A percentile compares a stretch with the other conserved stretches of the same genome.
Evolutionary conservation across 2,888 invertebrate species (phyloP).

Genomic region (Cataglyphis altisquamis): DNA sequence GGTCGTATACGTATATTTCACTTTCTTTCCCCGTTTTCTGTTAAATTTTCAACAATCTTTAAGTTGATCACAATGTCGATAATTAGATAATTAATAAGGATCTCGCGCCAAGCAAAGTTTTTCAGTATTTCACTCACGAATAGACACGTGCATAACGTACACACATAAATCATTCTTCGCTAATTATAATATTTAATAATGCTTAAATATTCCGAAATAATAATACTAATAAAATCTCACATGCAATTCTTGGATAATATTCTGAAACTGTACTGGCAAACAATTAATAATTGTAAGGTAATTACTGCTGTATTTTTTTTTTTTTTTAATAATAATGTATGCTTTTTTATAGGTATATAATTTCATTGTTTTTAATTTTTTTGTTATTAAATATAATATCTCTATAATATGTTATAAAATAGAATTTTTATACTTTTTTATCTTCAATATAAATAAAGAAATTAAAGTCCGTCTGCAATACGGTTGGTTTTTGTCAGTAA

Average conservation of each 20-base stretch:
- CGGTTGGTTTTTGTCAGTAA: background rate
- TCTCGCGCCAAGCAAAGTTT: constrained; percentile 24
- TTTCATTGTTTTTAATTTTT: background rate
- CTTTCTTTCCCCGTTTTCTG: background rate
- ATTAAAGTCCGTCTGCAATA: background rate
- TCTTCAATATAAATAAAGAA: background rate
- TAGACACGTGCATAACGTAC: background rate
- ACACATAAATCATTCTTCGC: background rate
- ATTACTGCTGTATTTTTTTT: background rate
- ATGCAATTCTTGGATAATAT: constrained; percentile 1
- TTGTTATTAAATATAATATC: constrained; percentile 2
- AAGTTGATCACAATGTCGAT: constrained; percentile 51
- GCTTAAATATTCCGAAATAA: constrained; percentile 4
- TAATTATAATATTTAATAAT: background rate
- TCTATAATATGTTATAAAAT: background rate
- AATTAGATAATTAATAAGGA: constrained; percentile 53
- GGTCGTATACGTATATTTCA: background rate
- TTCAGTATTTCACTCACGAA: constrained; percentile 5
- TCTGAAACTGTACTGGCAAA: background rate
- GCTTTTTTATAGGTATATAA: background rate
- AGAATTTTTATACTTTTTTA: background rate
- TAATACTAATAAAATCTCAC: constrained; percentile 4
- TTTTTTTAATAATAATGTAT: background rate
- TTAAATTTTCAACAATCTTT: constrained; percentile 44
- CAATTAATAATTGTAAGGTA: constrained; percentile 29